Percentiles rank a stretch among this genome's conserved stretches.
These are phyloP conservation scores for Cheilosia pagana DNA, from an alignment of 2,888 invertebrate genomes.

Conservation along the genomic window DNA sequence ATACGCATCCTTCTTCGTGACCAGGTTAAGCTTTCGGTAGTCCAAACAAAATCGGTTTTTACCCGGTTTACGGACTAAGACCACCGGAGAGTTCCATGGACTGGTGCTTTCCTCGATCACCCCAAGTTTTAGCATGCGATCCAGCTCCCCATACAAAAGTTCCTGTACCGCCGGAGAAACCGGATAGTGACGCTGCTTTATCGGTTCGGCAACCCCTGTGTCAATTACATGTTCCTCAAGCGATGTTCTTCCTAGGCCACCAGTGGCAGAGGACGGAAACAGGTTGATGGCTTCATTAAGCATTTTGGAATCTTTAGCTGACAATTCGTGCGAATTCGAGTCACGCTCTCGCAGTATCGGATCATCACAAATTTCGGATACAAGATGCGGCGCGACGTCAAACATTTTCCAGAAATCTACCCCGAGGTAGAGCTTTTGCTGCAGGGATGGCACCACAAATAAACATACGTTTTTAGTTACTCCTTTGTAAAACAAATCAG, in stretches of 20 bases:
- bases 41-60: constrained; percentile 57
- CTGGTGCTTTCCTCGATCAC: constrained; percentile 52
- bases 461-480: neutral
- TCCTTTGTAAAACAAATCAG: neutral
- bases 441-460: neutral
- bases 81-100: constrained; percentile 52
- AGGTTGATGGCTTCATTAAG: neutral
- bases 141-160: constrained; percentile 38
- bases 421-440: constrained; percentile 5
- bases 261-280: constrained; percentile 27
- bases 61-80: constrained; percentile 48
- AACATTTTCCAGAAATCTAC: constrained; percentile 22
- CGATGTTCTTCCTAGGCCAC: constrained; percentile 34
- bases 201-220: constrained; percentile 15
- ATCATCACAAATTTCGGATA: neutral
- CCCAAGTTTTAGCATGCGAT: constrained; percentile 37
- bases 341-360: too few species aligned
- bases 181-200: constrained; percentile 33
- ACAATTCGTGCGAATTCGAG: neutral
- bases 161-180: constrained; percentile 43
- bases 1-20: too few species aligned
- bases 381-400: neutral
- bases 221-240: constrained; percentile 25
- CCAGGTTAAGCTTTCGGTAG: too few species aligned
- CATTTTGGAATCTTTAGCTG: neutral